Base-by-base conservation (phyloP, 2,797 vertebrate genomes). In the Coranthus polyacanthus region DNA sequence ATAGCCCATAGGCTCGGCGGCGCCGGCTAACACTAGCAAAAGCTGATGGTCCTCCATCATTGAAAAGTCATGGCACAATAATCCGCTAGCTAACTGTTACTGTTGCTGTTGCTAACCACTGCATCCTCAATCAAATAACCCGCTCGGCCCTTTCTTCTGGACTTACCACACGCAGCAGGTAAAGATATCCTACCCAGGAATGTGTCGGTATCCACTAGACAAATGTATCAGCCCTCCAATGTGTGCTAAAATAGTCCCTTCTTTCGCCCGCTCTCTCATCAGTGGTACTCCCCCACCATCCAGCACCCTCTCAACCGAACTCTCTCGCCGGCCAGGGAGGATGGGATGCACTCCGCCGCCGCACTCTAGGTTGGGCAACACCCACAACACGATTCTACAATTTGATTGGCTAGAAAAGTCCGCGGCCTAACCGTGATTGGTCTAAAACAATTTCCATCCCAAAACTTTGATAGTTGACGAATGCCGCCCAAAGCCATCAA, bases 241-340 rank as follows among this genome's bases (percentile, higher is more conserved):
- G 58, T 29, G 77, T 65, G 26, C 18, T 74, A 68, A 79, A 82
- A 56, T n/a, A 56, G 58, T 67, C 72, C 76, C 74, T 85, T 73
- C 59, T 74, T 60, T 75, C 62, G 72, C 65, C 79, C 80, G 72
- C 83, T 87, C 85, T 88, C 88, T 90, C 88, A 92, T 92, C 91
- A 92, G 91, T 92, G 84, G 92, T 90, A 79, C 92, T 91, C 88
- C 81, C 68, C 86, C 87, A 89, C 91, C 83, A 90, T 84, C 85
- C 85, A 77, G 78, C 87, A 86, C 76, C 75, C 80, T 84, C 93
- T 91, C 93, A 94, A 93, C 93, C 93, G 64, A 94, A 93, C 93
- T 72, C 87, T 72, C 87, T 67, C 15, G 73, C 82, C 83, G 82
- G 71, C 64, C 79, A 60, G 61, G 53, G 67, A 78, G 46, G 44